phyloP scores from a whole-genome alignment of 1,140 invertebrate species.

The Bactericera cockerelli region DNA sequence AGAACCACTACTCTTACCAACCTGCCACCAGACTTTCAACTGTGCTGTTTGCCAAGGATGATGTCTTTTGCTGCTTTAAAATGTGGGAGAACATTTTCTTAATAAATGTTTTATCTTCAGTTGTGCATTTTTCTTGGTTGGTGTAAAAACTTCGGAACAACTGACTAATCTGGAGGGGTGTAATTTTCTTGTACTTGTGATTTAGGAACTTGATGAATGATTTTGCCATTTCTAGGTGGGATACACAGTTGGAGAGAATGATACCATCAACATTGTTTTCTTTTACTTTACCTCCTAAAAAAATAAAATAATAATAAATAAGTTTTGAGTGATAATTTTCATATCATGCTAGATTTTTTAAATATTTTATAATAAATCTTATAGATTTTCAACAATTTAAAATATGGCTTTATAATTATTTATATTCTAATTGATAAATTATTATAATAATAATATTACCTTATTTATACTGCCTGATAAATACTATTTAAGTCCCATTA shows the following conservation, averaged over 20 bases:
- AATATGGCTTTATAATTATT: no score
- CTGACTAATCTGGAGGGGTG: not conserved
- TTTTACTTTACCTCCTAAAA: not conserved
- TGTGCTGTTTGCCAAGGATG: not conserved
- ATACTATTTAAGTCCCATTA: no score
- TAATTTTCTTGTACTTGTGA: not conserved
- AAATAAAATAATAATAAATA: no score
- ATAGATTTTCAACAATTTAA: no score
- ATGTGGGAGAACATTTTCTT: constrained; percentile 3
- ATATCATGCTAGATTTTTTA: no score
- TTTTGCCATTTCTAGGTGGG: not conserved
- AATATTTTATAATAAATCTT: no score
- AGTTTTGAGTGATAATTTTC: no score
- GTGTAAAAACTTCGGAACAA: not conserved
- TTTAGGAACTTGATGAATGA: not conserved
- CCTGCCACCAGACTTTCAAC: not conserved
- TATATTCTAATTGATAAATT: no score
- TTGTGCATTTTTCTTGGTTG: not conserved
- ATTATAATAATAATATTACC: no score
- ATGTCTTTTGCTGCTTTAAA: not conserved
- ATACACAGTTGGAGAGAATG: not conserved
- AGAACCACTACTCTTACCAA: no score
- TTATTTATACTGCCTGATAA: no score
- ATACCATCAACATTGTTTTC: constrained; percentile 2
- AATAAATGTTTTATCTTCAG: not conserved